A percentile compares a stretch with the other conserved stretches of the same genome.
Conservation (phyloP, 2,113 vertebrate species). For the Aphelocoma coerulescens region DNA sequence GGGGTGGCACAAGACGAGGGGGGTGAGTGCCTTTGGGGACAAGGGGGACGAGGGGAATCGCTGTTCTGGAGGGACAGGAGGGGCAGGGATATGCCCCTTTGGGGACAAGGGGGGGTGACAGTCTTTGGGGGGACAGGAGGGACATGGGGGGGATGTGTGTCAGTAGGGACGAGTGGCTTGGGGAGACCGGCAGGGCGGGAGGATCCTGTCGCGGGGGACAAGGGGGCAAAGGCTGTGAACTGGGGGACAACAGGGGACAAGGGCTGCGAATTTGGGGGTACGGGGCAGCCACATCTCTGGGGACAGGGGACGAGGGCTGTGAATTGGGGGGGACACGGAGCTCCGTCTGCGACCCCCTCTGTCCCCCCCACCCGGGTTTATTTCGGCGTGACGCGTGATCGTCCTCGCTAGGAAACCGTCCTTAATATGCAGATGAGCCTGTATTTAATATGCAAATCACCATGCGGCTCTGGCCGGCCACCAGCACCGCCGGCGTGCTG, state of each 20-base stretch:
- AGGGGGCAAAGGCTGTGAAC: background rate
- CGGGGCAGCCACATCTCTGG: background rate
- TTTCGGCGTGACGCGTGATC: background rate
- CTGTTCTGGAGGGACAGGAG: background rate
- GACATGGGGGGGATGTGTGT: too few species aligned
- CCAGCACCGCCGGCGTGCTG: background rate
- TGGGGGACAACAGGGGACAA: background rate
- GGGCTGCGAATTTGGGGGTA: background rate
- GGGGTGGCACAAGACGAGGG: background rate
- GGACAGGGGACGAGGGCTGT: background rate
- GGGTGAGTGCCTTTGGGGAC: background rate
- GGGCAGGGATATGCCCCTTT: background rate
- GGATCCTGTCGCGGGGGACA: background rate
- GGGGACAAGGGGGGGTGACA: background rate
- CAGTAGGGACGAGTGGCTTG: background rate
- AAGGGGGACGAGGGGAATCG: background rate
- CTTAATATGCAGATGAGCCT: slow-evolving; percentile 41
- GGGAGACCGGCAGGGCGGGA: background rate
- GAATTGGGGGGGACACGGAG: background rate
- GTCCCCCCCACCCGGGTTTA: background rate
- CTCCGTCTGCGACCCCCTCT: background rate
- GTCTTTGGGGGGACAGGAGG: background rate
- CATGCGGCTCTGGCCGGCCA: slow-evolving; percentile 32
- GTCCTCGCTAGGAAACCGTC: background rate
- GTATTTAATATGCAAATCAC: slow-evolving; percentile 56